Percentiles rank a stretch among this genome's conserved stretches.
These are phyloP conservation scores for Eledone cirrhosa DNA, from an alignment of 2,888 invertebrate genomes.

Conservation along the genomic window DNA sequence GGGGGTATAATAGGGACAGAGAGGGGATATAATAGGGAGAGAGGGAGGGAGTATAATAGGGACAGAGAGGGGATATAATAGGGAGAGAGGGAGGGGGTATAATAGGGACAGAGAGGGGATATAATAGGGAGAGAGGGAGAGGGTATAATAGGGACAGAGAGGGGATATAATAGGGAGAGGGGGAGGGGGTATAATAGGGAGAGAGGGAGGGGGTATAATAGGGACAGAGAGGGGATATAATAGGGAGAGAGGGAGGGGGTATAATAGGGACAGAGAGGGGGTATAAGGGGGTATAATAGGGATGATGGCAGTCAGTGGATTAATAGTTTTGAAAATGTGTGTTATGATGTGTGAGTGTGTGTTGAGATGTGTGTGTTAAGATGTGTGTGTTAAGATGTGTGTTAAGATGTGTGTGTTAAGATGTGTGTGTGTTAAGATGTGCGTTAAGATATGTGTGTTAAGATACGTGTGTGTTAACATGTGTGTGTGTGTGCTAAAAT, in stretches of 20 bases:
- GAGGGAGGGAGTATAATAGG: no score
- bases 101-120: background rate
- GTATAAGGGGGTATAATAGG: background rate
- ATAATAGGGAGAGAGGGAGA: background rate
- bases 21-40: no score
- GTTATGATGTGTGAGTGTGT: background rate
- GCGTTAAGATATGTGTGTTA: no score
- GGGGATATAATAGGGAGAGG: no score
- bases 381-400: conserved; percentile 8
- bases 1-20: no score
- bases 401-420: background rate
- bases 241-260: background rate
- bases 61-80: no score
- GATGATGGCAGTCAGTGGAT: background rate
- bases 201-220: background rate
- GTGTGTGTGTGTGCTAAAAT: no score
- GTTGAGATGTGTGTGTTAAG: background rate
- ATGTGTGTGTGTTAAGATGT: no score
- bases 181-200: background rate
- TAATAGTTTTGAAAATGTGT: background rate
- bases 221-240: background rate
- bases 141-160: background rate
- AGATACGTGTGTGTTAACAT: no score
- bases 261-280: background rate
- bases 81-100: background rate